Evolutionary conservation across 2,797 vertebrate species (phyloP), one percentile per base, ranked within the genome.

Genomic region (Anas acuta): DNA sequence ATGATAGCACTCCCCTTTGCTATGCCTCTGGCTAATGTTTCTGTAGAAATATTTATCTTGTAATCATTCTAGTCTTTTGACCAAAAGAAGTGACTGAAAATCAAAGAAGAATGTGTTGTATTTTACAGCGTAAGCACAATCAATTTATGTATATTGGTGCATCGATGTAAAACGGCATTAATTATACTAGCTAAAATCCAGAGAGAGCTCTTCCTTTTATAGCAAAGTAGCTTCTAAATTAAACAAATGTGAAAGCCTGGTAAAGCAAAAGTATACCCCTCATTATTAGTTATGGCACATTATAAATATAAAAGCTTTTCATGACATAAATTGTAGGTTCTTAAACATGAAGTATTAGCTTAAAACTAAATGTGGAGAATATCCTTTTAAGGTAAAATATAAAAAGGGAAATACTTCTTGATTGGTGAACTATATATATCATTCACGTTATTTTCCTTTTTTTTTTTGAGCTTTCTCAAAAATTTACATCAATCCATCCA

Each of bases 231-330:
- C 79, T 96, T 96, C 97, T 92, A 95, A 95, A 93, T 97, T 90
- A 96, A 97, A 95, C 78, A 96, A 96, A 97, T 92, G 92, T 95
- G 95, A 89, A 97, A 93, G 89, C 53, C 78, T 95, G 91, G 92
- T 87, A 96, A 96, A 94, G 94, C 79, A 80, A 69, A 89, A 93
- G 78, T 70, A 92, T 94, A 90, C 60, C 61, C 43, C 60, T 97
- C 85, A 83, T 94, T 92, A 95, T 96, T 93, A 93, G 84, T 97
- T 96, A 92, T 92, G 89, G 94, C 80, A 60, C 77, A 92, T 91
- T 96, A 95, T 92, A 96, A 96, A 97, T 95, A 96, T 91, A 94
- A 96, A 97, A 96, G 53, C 78, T 87, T 96, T 96, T 96, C 94
- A 84, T 67, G 65, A 70, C 87, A 94, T 97, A 97, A 97, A 96